Evolutionary conservation across 2,113 vertebrate species (phyloP), one percentile per base, ranked within the genome.

Genomic region (Eulacestoma nigropectus): DNA sequence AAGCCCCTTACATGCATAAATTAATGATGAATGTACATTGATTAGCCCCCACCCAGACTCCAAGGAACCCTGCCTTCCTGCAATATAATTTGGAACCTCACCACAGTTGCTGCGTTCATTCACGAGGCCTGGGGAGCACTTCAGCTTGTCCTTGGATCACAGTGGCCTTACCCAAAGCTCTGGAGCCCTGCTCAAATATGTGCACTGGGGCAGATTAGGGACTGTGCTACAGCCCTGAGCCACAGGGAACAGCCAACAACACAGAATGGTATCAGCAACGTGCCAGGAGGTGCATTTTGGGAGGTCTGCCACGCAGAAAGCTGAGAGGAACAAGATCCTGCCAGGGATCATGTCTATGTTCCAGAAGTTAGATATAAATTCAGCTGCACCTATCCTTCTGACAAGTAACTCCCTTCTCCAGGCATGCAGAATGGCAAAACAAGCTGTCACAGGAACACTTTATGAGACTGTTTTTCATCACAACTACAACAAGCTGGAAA

Each of bases 21-120:
- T 96, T 96, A 97, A 89, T 89, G 84, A 90, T 93, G 96, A 94
- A 96, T 97, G 76, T 73, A 56, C 90, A 84, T 39, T 95, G 96
- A 95, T 96, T 96, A 96, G 88, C 89, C 88, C 90, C 88, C 84
- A 90, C 46, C 74, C 74, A 78, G 95, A 37, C 81, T 84, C 87
- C 44, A 69, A 84, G 78, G 60, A 90, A 41, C 60, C 59, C 68
- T 88, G 57, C 55, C 59, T 94, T 79, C 60, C 86, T 59, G 47
- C 52, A 81, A 2, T 25, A 2, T 5, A 35, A 73, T 57, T 53
- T 68, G 37, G 80, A 89, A 57, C 35, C 73, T 72, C 73, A 68
- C 29, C 60, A 37, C 77, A 42, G 44, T n/a, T 57, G 79, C 29
- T 87, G 11, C 52, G 57, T 49, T 41, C 44, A 26, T 56, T 85